phyloP scores from a whole-genome alignment of 1,140 invertebrate species.

The Galleria mellonella region DNA sequence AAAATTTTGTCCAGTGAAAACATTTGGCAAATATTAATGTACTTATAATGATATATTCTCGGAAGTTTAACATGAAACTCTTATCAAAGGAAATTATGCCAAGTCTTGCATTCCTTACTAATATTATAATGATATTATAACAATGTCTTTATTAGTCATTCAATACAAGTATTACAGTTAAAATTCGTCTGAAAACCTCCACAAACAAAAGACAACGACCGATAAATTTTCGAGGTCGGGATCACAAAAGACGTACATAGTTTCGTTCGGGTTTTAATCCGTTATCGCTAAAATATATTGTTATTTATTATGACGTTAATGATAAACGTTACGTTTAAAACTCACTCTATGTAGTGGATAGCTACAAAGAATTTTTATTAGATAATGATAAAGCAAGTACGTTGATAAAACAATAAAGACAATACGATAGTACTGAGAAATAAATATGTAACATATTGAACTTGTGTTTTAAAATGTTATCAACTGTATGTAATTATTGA shows the following conservation, averaged over 20 bases:
- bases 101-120: neutral
- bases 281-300: slow-evolving; percentile 16
- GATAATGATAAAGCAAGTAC: too few relatives aligned
- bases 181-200: slow-evolving; percentile 28
- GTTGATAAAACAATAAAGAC: too few relatives aligned
- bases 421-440: too few relatives aligned
- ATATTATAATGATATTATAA: neutral
- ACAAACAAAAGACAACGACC: slow-evolving; percentile 46
- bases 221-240: slow-evolving; percentile 39
- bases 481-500: neutral
- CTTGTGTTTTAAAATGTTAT: too few relatives aligned
- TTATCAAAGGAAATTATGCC: too few relatives aligned
- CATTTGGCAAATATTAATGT: too few relatives aligned
- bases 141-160: slow-evolving; percentile 1
- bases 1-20: too few relatives aligned
- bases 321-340: neutral
- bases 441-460: too few relatives aligned
- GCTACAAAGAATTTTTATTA: too few relatives aligned
- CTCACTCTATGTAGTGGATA: too few relatives aligned
- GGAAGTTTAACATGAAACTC: too few relatives aligned
- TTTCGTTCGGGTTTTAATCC: slow-evolving; percentile 21
- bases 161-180: slow-evolving; percentile 6
- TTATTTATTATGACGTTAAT: slow-evolving; percentile 18
- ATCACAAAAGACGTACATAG: slow-evolving; percentile 18
- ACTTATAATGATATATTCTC: too few relatives aligned